Base-by-base conservation (phyloP, 2,888 invertebrate species). In the Apotomis turbidana region DNA sequence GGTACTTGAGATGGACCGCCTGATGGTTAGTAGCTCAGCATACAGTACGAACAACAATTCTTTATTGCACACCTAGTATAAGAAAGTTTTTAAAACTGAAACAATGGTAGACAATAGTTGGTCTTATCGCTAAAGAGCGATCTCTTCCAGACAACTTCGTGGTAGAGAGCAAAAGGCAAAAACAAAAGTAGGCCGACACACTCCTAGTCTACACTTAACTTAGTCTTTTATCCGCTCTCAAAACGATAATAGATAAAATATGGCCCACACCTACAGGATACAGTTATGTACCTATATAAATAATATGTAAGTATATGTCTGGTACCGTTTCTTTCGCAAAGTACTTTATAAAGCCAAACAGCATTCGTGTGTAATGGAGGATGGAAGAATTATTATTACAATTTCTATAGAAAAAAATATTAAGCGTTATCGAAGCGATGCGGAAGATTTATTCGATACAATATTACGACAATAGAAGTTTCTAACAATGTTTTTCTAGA, bases 301-400 rank as follows among this genome's bases (percentile, higher is more conserved):
- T 51, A 13, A 38, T 41, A 57, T 12, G 13, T 58, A 13, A 13
- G 8, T 38, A n/a, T 51, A 59, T 41, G n/a, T 59, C 38, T 51
- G 51, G 38, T 51, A 27, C 44, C 57, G 13, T 55, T 67, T 67
- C 71, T 67, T 70, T 59, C 27, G 55, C 71, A 66, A 60, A 68
- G 60, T 55, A 55, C 66, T 64, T 64, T 71, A 71, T 55, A 68
- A 76, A 61, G 78, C 76, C 78, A 77, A 85, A 67, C 55, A 87
- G 80, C 85, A 84, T 81, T 77, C 81, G 81, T 80, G 87, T 81
- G 82, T 85, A 87, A 83, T 87, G 85, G 85, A 81, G 82, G 81
- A 83, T 86, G 85, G 81, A 87, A 82, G 88, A 87, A 86, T 85
- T 88, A 88, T 87, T 83, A 83, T 83, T 76, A 81, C 85, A 85